Evolutionary conservation across 1,140 invertebrate species (phyloP).

Genomic region (Rhopalosiphum padi): DNA sequence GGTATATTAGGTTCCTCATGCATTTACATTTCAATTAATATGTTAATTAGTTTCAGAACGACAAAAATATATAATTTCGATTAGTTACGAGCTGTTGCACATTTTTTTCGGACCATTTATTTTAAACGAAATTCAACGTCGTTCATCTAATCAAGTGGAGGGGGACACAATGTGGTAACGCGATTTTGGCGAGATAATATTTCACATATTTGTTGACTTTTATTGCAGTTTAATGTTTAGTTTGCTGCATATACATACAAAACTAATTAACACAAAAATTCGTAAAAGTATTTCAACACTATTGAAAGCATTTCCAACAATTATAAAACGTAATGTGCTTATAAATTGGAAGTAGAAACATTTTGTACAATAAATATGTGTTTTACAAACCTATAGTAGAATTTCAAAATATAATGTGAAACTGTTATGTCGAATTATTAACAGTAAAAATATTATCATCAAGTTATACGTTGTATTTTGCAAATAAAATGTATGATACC

Average conservation of each 20-base stretch:
- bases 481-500: neutral
- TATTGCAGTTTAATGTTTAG: neutral
- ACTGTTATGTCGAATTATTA: neutral
- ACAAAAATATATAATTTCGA: slow-evolving; percentile 32
- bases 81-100: slow-evolving; percentile 55
- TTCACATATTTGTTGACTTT: slow-evolving; percentile 35
- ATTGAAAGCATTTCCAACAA: neutral
- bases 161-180: neutral
- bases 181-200: neutral
- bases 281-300: neutral
- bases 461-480: neutral
- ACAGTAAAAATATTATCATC: neutral
- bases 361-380: neutral
- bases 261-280: slow-evolving; percentile 2
- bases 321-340: neutral
- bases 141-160: neutral
- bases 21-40: slow-evolving; percentile 54
- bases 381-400: neutral
- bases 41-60: slow-evolving; percentile 41
- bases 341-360: neutral
- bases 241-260: too few relatives aligned
- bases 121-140: slow-evolving; percentile 7
- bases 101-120: slow-evolving; percentile 35
- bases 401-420: neutral
- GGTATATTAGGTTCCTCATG: neutral